phyloP scores from a whole-genome alignment of 1,140 invertebrate genomes.

The Cydia amplana region DNA sequence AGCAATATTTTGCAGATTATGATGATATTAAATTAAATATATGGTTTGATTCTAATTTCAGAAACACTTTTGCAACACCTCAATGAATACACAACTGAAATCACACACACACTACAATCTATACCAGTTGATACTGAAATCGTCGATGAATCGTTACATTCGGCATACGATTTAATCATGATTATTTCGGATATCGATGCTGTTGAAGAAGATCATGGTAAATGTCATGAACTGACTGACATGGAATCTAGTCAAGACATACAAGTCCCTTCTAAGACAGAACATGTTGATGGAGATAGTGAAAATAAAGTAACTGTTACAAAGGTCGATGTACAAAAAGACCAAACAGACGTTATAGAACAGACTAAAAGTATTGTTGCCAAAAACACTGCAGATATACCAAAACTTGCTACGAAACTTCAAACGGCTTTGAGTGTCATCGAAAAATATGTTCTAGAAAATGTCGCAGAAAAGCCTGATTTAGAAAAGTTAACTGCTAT shows the following conservation, averaged over 20 bases:
- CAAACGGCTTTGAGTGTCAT: background rate
- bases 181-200: constrained; percentile 10
- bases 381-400: background rate
- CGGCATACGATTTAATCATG: background rate
- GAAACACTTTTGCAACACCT: constrained; percentile 35
- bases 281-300: background rate
- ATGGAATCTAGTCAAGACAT: background rate
- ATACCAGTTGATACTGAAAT: constrained; percentile 1
- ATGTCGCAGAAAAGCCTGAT: background rate
- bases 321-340: background rate
- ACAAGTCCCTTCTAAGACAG: background rate
- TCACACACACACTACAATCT: constrained; percentile 22
- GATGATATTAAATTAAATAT: background rate
- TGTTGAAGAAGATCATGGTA: background rate
- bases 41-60: constrained; percentile 13
- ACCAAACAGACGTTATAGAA: background rate
- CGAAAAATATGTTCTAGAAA: background rate
- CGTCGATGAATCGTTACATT: constrained; percentile 6
- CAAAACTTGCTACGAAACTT: background rate
- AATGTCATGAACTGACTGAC: background rate
- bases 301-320: background rate
- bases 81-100: constrained; percentile 32
- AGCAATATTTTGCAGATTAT: background rate
- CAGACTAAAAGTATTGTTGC: background rate
- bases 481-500: background rate